Base-by-base conservation (phyloP, 1,140 invertebrate species). In the Whitmania pigra region DNA sequence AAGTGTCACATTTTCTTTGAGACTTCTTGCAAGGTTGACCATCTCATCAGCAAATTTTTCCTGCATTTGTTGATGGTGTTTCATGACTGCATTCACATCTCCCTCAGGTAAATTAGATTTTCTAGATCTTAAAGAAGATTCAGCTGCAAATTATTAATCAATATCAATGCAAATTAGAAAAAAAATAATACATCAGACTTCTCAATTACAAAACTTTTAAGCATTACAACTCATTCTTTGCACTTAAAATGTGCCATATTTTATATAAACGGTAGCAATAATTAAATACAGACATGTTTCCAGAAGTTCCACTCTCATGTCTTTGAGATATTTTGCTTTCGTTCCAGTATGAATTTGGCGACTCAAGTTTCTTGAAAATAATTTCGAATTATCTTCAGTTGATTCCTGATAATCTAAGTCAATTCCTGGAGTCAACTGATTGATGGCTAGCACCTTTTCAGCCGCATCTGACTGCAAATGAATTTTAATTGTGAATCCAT, bases 31-130 rank as follows among this genome's bases (percentile, higher is more conserved):
- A 75, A 95, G 85, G n/a, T 86, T 83, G 3, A 95, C 82, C 90
- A 97, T 94, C 78, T 95, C 91, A 76, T 94, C 90, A 0, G 92
- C 91, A 60, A 95, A 22, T 53, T 71, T 92, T 78, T 94, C 91
- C 79, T 95, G 92, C 80, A 90, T 87, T 75, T 89, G 87, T 76
- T 90, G 87, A 79, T 94, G 90, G 80, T 91, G 89, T 79, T 90
- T 89, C 53, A 95, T 82, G 18, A 93, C 78, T 68, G 88, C 86
- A 79, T 93, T 89, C 69, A 92, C 85, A 79, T 93, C 90, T 75
- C 89, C 86, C 49, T 78, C 75, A 13, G 69, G 22, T 63, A 31
- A 63, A 22, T 22, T 63, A 22, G 29, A 13, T 63, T 31, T 22
- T 25, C 22, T 63, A 0, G 57, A 63, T 31, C 57, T 63, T 22